A percentile compares a stretch with the other conserved stretches of the same genome.
These are phyloP conservation scores for Xestoiulus laeticollis DNA, from an alignment of 2,888 invertebrate species.

Conservation along the genomic window DNA sequence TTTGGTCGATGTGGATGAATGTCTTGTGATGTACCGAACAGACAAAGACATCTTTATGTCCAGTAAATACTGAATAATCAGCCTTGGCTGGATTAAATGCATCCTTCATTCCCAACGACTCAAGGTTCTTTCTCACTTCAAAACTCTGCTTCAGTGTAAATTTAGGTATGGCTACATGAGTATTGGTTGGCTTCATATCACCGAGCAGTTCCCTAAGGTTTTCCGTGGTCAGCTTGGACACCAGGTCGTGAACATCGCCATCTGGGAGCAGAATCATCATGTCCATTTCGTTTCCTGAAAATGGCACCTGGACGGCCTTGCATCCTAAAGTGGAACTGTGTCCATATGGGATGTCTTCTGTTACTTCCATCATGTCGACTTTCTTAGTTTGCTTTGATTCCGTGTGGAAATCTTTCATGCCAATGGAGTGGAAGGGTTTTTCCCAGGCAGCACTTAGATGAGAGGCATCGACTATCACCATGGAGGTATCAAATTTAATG, in stretches of 20 bases:
- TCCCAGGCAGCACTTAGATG: constrained; percentile 72
- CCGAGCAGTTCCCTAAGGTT: constrained; percentile 30
- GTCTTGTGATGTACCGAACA: constrained; percentile 83
- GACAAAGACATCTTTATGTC: constrained; percentile 67
- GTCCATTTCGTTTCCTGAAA: constrained; percentile 48
- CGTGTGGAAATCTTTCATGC: constrained; percentile 77
- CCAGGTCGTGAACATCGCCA: not conserved
- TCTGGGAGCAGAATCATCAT: constrained; percentile 61
- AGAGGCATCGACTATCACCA: constrained; percentile 66
- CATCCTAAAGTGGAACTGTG: constrained; percentile 40
- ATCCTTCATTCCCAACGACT: constrained; percentile 50
- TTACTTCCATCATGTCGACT: constrained; percentile 53
- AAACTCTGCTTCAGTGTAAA: constrained; percentile 52
- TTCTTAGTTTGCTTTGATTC: constrained; percentile 67
- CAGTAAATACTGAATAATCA: constrained; percentile 54
- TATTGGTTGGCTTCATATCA: not conserved
- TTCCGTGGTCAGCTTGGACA: constrained; percentile 41
- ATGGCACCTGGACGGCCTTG: constrained; percentile 53
- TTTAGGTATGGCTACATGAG: constrained; percentile 52
- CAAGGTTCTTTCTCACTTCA: constrained; percentile 47
- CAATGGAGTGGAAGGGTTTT: constrained; percentile 74
- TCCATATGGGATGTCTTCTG: constrained; percentile 27
- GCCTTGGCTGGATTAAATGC: constrained; percentile 46
- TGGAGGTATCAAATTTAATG: constrained; percentile 59
- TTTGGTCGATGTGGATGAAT: constrained; percentile 85